These are phyloP conservation scores for Calycopis cecrops DNA, from an alignment of 1,140 invertebrate species.

Conservation along the genomic window DNA sequence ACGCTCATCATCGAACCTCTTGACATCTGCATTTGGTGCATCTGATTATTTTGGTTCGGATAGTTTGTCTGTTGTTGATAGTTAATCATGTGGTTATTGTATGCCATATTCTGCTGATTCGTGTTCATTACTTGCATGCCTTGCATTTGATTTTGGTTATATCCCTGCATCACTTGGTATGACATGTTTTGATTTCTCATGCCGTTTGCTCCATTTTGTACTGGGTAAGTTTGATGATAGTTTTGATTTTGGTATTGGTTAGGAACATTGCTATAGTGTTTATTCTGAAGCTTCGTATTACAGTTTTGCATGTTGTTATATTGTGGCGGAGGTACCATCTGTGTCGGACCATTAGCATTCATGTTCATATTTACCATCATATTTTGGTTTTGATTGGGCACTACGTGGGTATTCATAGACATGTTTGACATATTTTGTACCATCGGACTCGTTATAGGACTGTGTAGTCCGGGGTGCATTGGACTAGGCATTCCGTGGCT, in stretches of 20 bases:
- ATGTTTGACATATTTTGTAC: slow-evolving; percentile 60
- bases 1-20: slow-evolving; percentile 64
- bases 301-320: slow-evolving; percentile 52
- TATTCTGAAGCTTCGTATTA: slow-evolving; percentile 46
- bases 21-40: slow-evolving; percentile 62
- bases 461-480: slow-evolving; percentile 63
- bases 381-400: slow-evolving; percentile 45
- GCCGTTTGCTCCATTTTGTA: slow-evolving; percentile 47
- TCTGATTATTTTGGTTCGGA: slow-evolving; percentile 62
- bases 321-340: slow-evolving; percentile 33
- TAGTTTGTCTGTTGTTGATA: slow-evolving; percentile 65
- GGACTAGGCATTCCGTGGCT: slow-evolving; percentile 66
- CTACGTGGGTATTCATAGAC: slow-evolving; percentile 43
- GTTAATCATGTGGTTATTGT: slow-evolving; percentile 61
- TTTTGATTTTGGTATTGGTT: slow-evolving; percentile 60
- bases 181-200: slow-evolving; percentile 52
- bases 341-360: slow-evolving; percentile 23
- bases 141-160: slow-evolving; percentile 33
- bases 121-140: slow-evolving; percentile 21
- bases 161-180: slow-evolving; percentile 58
- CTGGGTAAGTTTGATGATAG: slow-evolving; percentile 30
- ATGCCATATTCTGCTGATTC: slow-evolving; percentile 47
- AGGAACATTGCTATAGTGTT: slow-evolving; percentile 49
- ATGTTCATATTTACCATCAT: slow-evolving; percentile 48
- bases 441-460: slow-evolving; percentile 60